phyloP scores from a whole-genome alignment of 2,113 vertebrate genomes.

The Perca schrenkii region DNA sequence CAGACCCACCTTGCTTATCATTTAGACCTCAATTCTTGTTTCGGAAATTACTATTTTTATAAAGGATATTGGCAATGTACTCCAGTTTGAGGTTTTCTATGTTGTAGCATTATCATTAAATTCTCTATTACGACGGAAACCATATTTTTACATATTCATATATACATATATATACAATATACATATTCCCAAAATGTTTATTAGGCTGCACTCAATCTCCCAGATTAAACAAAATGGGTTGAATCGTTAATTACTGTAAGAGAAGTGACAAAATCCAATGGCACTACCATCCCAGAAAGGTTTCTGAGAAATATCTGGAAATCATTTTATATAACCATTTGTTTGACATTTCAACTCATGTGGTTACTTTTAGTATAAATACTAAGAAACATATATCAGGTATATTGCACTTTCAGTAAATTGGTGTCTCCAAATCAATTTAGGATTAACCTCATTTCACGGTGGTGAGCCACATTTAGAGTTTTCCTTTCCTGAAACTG shows the following conservation, averaged over 20 bases:
- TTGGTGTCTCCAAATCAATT: constrained; percentile 23
- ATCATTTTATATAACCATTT: not conserved
- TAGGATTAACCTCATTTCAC: constrained; percentile 4
- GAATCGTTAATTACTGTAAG: not conserved
- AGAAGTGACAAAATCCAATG: not conserved
- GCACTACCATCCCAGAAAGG: not conserved
- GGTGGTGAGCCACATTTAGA: constrained; percentile 14
- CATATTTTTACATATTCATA: not conserved
- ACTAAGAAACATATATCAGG: not conserved
- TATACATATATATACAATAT: not conserved
- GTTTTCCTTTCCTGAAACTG: constrained; percentile 3
- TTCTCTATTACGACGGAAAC: not conserved
- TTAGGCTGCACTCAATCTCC: not conserved
- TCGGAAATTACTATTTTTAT: constrained; percentile 7
- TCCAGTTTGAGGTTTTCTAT: not conserved
- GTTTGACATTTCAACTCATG: not conserved
- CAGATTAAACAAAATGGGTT: not conserved
- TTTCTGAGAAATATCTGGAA: not conserved
- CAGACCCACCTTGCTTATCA: constrained; percentile 9
- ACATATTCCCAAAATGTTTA: not conserved
- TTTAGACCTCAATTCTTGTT: not conserved
- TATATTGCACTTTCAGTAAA: constrained; percentile 6
- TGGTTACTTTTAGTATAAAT: constrained; percentile 1
- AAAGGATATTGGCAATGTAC: not conserved
- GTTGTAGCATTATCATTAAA: not conserved